These are phyloP conservation scores for Aphelenchoides besseyi DNA, from an alignment of 1,140 invertebrate genomes.

Conservation along the genomic window DNA sequence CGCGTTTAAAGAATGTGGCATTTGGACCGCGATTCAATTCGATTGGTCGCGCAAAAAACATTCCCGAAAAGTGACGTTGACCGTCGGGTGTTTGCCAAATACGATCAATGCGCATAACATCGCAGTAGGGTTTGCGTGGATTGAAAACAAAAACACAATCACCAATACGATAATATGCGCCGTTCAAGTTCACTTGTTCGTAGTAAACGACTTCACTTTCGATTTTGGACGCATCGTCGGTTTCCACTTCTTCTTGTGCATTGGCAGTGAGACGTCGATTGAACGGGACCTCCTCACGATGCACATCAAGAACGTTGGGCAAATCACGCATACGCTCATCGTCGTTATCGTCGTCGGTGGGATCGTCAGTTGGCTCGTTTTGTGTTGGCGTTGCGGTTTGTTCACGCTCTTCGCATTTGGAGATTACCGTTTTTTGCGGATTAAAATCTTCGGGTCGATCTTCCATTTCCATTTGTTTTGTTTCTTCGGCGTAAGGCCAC, in stretches of 20 bases:
- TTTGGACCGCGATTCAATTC: constrained; percentile 75
- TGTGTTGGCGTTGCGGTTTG: background rate
- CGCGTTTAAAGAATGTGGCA: constrained; percentile 85
- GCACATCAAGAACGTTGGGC: constrained; percentile 38
- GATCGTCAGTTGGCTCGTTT: background rate
- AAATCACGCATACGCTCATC: constrained; percentile 40
- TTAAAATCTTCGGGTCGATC: constrained; percentile 28
- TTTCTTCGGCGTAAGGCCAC: constrained; percentile 45
- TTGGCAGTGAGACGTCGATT: background rate
- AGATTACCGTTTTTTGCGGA: constrained; percentile 30
- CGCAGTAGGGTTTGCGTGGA: constrained; percentile 41
- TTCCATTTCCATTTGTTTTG: constrained; percentile 30
- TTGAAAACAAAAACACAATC: constrained; percentile 55
- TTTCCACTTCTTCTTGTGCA: constrained; percentile 10
- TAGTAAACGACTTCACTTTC: constrained; percentile 47
- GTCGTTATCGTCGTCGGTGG: constrained; percentile 20
- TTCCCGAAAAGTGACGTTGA: constrained; percentile 84
- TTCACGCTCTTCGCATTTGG: constrained; percentile 17
- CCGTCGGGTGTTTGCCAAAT: constrained; percentile 83
- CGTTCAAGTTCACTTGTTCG: constrained; percentile 59
- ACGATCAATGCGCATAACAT: constrained; percentile 84
- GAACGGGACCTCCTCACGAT: constrained; percentile 35
- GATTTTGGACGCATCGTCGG: background rate
- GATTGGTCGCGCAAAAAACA: constrained; percentile 81
- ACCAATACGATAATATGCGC: constrained; percentile 41